A percentile compares a stretch with the other conserved stretches of the same genome.
These are phyloP conservation scores for Octonoba sinensis DNA, from an alignment of 2,888 invertebrate species.

Conservation along the genomic window DNA sequence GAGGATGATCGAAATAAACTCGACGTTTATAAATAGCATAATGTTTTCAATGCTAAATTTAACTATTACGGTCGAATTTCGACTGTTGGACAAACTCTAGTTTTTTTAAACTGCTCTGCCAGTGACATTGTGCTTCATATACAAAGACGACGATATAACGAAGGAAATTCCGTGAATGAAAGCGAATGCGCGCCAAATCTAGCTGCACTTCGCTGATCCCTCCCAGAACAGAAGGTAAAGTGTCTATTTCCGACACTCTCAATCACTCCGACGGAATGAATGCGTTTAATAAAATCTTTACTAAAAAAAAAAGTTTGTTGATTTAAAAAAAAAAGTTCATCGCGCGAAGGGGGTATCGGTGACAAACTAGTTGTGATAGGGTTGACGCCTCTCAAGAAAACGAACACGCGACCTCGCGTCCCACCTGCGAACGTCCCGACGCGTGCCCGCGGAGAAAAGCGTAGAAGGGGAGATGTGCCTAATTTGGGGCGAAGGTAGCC, in stretches of 20 bases:
- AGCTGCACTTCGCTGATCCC: not conserved
- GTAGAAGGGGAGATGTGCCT: not conserved
- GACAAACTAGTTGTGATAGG: conserved; percentile 60
- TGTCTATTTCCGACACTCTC: conserved; percentile 60
- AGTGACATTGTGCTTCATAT: too few species aligned
- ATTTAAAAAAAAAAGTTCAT: too few species aligned
- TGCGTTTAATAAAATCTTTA: conserved; percentile 20
- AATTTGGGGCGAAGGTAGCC: not conserved
- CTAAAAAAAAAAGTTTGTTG: too few species aligned
- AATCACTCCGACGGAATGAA: conserved; percentile 41
- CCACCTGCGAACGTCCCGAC: conserved; percentile 30
- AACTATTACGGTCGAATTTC: too few species aligned
- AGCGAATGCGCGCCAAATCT: too few species aligned
- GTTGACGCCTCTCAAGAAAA: conserved; percentile 56
- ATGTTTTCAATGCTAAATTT: too few species aligned
- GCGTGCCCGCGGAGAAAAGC: conserved; percentile 23
- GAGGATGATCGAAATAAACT: too few species aligned
- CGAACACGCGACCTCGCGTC: conserved; percentile 45
- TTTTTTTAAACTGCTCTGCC: too few species aligned
- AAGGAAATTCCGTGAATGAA: too few species aligned
- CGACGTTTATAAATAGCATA: too few species aligned
- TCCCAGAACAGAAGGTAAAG: conserved; percentile 56
- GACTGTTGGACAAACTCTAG: too few species aligned
- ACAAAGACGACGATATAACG: too few species aligned
- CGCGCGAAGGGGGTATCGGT: conserved; percentile 41